Conservation (phyloP, 64 coral and sea anemone genomes). For the Montipora capricornis region DNA sequence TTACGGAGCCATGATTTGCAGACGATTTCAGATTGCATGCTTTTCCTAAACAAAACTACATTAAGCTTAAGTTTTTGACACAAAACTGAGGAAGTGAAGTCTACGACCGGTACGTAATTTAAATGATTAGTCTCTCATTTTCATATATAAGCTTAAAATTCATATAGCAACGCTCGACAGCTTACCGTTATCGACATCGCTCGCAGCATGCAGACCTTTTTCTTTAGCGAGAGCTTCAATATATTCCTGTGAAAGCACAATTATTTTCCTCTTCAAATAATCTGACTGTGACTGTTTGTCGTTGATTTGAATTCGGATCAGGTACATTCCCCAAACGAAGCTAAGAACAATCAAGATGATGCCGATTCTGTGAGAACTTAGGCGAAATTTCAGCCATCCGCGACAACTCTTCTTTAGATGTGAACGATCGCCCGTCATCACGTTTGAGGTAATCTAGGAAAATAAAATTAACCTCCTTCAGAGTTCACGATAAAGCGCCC, state of each 20-base stretch:
- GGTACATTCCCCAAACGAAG: slow-evolving; percentile 90
- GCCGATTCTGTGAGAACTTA: slow-evolving; percentile 78
- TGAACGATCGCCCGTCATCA: slow-evolving; percentile 39
- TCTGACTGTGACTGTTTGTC: slow-evolving; percentile 67
- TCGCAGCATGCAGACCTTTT: slow-evolving; percentile 54
- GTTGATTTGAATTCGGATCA: slow-evolving; percentile 90
- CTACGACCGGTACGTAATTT: too few relatives aligned
- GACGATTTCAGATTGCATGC: too few relatives aligned
- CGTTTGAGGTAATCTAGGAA: neutral
- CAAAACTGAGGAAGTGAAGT: too few relatives aligned
- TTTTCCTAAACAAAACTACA: too few relatives aligned
- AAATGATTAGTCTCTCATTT: too few relatives aligned
- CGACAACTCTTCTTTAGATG: neutral
- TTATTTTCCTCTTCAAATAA: slow-evolving; percentile 81
- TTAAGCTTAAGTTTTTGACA: too few relatives aligned
- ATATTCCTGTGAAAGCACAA: slow-evolving; percentile 87
- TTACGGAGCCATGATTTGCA: too few relatives aligned
- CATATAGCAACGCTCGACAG: neutral
- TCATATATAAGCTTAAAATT: too few relatives aligned
- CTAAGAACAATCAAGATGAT: slow-evolving; percentile 64
- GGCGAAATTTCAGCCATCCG: slow-evolving; percentile 8
- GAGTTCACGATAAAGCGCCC: too few relatives aligned
- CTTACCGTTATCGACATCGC: slow-evolving; percentile 63
- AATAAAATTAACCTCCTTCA: neutral
- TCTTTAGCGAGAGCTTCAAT: slow-evolving; percentile 84